phyloP scores from a whole-genome alignment of 2,113 vertebrate species.

The Oreocharis arfaki region DNA sequence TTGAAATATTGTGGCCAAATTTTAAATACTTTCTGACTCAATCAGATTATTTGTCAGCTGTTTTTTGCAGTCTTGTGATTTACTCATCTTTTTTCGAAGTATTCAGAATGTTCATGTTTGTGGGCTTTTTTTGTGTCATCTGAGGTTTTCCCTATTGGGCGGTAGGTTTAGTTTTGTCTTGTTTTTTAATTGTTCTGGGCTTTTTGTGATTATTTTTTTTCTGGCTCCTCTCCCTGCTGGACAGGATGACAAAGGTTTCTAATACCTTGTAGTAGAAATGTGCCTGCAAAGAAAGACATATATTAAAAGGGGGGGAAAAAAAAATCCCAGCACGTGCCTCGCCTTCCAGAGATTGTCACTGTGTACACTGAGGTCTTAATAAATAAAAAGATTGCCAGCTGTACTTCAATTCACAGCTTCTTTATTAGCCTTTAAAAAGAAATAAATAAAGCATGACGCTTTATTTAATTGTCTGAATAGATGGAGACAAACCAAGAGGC shows the following conservation, averaged over 20 bases:
- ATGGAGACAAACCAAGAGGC: conserved; percentile 48
- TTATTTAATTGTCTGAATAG: conserved; percentile 69
- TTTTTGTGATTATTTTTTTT: too few species aligned
- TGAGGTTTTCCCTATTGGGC: background rate
- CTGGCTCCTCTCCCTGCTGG: background rate
- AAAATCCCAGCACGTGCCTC: background rate
- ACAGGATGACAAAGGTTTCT: background rate
- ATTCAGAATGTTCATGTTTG: background rate
- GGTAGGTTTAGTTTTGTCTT: background rate
- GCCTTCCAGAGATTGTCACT: conserved; percentile 16
- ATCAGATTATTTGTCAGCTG: too few species aligned
- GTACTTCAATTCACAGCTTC: conserved; percentile 44
- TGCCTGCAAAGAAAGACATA: conserved; percentile 12
- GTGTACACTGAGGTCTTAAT: conserved; percentile 42
- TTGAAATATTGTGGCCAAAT: background rate
- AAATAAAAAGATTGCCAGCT: conserved; percentile 65
- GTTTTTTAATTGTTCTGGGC: background rate
- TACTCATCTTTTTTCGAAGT: background rate
- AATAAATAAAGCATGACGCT: conserved; percentile 45
- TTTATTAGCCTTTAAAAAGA: conserved; percentile 63
- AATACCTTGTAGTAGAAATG: conserved; percentile 38
- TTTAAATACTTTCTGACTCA: background rate
- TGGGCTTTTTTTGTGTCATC: background rate
- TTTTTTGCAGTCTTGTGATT: background rate
- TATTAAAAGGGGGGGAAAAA: background rate